Percentiles rank a stretch among this genome's conserved stretches.
Conservation (phyloP, 2,888 invertebrate species). For the Strigamia maritima region DNA sequence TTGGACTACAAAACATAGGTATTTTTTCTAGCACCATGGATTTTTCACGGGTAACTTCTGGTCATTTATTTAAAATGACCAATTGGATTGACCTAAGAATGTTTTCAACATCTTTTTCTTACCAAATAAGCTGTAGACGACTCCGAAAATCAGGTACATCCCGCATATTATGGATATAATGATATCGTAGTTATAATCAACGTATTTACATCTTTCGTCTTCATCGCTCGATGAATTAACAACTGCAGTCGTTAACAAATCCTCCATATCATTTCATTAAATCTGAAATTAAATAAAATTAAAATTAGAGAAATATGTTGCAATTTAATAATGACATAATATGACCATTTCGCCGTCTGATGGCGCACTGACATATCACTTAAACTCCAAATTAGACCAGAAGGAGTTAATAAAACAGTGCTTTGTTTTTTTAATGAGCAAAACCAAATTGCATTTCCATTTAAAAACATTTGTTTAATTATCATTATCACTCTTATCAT, state of each 20-base stretch:
- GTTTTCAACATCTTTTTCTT: too few species aligned
- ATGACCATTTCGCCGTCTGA: background rate
- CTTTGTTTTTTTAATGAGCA: background rate
- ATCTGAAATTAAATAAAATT: background rate
- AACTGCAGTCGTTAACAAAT: background rate
- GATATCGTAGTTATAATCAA: conserved; percentile 61
- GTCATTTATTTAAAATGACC: too few species aligned
- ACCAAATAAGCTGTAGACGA: conserved; percentile 81
- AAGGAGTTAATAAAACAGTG: background rate
- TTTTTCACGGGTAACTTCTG: too few species aligned
- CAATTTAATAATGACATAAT: background rate
- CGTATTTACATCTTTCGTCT: conserved; percentile 36
- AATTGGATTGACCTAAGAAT: too few species aligned
- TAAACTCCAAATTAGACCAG: background rate
- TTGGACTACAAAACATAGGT: too few species aligned
- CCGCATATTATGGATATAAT: conserved; percentile 65
- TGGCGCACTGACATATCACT: background rate
- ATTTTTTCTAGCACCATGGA: too few species aligned
- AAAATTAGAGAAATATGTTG: background rate
- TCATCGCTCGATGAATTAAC: conserved; percentile 8
- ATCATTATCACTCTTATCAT: too few species aligned
- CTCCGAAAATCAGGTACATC: conserved; percentile 73
- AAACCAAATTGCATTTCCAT: background rate
- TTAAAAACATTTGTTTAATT: background rate
- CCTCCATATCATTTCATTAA: background rate